Percentiles rank a stretch among this genome's conserved stretches.
Conservation (phyloP, 2,888 invertebrate species). For the Euclidia mi region DNA sequence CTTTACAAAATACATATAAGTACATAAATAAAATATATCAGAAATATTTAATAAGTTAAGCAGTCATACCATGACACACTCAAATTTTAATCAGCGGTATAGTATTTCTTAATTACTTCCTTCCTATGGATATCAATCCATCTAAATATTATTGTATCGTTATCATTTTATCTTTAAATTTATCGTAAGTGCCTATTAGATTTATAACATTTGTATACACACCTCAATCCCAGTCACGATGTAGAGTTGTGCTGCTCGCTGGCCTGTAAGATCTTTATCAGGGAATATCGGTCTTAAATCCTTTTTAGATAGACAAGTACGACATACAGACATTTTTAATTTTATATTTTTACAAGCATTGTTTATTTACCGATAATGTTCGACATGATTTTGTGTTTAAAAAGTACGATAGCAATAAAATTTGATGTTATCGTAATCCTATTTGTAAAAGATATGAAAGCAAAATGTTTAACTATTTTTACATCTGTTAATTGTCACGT, state of each 20-base stretch:
- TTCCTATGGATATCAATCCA: too few relatives aligned
- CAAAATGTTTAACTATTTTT: too few relatives aligned
- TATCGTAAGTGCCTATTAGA: too few relatives aligned
- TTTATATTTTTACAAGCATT: background rate
- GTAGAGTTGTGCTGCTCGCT: constrained; percentile 43
- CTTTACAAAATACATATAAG: too few relatives aligned
- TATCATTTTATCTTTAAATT: constrained; percentile 5
- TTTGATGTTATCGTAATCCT: background rate
- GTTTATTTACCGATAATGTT: background rate
- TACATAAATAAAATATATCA: too few relatives aligned
- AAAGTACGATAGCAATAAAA: constrained; percentile 35
- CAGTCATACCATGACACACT: too few relatives aligned
- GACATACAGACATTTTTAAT: constrained; percentile 51
- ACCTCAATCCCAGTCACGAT: constrained; percentile 55
- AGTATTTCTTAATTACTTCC: too few relatives aligned
- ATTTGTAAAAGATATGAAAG: background rate
- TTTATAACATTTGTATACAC: constrained; percentile 4
- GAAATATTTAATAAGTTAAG: too few relatives aligned
- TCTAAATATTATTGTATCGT: background rate
- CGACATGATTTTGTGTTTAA: constrained; percentile 20
- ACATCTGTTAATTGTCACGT: too few relatives aligned
- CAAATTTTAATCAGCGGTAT: too few relatives aligned
- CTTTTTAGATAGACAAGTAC: constrained; percentile 58
- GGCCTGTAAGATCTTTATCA: constrained; percentile 29
- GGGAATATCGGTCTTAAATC: constrained; percentile 54